These are phyloP conservation scores for Macrostomum lignano DNA, from an alignment of 1,140 invertebrate species.

Conservation along the genomic window DNA sequence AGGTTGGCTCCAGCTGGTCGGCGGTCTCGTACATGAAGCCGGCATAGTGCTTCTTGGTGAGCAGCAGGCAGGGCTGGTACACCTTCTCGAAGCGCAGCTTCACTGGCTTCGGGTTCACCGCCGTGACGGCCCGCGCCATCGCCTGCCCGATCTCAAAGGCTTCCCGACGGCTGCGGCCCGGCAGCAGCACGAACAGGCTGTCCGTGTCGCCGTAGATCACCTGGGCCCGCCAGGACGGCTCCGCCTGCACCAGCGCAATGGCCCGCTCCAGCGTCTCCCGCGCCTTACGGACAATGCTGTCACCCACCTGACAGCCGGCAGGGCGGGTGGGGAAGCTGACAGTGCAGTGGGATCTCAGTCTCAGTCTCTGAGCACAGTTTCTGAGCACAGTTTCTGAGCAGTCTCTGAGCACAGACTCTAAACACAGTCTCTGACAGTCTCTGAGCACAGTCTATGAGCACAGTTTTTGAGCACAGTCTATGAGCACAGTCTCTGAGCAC, in stretches of 20 bases:
- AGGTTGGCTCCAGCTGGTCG: slow-evolving; percentile 53
- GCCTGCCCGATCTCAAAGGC: slow-evolving; percentile 68
- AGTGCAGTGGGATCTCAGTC: no score
- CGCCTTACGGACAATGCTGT: slow-evolving; percentile 79
- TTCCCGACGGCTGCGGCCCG: slow-evolving; percentile 32
- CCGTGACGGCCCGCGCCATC: slow-evolving; percentile 64
- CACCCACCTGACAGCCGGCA: slow-evolving; percentile 46
- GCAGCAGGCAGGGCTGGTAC: slow-evolving; percentile 34
- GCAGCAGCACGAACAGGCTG: slow-evolving; percentile 29
- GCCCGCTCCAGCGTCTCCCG: slow-evolving; percentile 70
- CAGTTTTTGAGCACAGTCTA: no score
- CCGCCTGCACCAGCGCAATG: slow-evolving; percentile 58
- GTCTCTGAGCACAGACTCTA: no score
- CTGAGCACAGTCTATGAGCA: no score
- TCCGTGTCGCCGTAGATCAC: slow-evolving; percentile 96
- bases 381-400: no score
- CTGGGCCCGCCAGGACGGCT: slow-evolving; percentile 15
- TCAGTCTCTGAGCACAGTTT: no score
- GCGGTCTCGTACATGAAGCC: slow-evolving; percentile 80
- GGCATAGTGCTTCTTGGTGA: slow-evolving; percentile 92
- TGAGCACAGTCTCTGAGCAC: no score
- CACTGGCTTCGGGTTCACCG: slow-evolving; percentile 63
- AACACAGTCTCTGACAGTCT: no score
- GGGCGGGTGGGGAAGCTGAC: no score
- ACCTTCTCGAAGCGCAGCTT: slow-evolving; percentile 90